Evolutionary conservation across 1,140 invertebrate species (phyloP).

Genomic region (Glossosoma conforme): DNA sequence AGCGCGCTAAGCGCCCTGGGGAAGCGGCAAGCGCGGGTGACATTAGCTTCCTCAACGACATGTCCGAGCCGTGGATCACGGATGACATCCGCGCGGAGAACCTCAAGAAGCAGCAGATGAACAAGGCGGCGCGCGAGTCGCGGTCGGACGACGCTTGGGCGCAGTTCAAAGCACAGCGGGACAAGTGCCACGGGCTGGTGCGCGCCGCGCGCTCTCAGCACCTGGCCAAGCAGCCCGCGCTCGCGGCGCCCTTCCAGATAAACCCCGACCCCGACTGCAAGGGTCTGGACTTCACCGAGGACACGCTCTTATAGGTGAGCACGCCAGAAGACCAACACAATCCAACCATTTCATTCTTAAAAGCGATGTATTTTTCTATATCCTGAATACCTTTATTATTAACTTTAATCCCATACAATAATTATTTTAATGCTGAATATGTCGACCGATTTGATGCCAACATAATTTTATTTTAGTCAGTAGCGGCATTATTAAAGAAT

Average conservation of each 20-base stretch:
- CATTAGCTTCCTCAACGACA: slow-evolving; percentile 33
- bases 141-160: slow-evolving; percentile 38
- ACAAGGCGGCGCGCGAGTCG: slow-evolving; percentile 34
- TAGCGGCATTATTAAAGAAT: too few species aligned
- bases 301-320: slow-evolving; percentile 10
- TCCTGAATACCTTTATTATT: too few species aligned
- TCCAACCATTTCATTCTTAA: too few species aligned
- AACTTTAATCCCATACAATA: too few species aligned
- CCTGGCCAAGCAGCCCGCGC: slow-evolving; percentile 41
- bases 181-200: slow-evolving; percentile 38
- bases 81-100: slow-evolving; percentile 36
- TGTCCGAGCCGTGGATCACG: slow-evolving; percentile 38
- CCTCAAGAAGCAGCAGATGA: slow-evolving; percentile 37
- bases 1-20: not conserved
- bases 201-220: slow-evolving; percentile 35
- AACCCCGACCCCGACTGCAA: slow-evolving; percentile 3
- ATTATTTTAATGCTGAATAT: too few species aligned
- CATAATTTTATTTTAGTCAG: too few species aligned
- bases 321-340: too few species aligned
- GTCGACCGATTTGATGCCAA: too few species aligned
- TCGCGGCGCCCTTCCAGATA: not conserved
- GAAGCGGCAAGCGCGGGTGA: not conserved
- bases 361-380: too few species aligned
- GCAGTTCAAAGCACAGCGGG: slow-evolving; percentile 36
- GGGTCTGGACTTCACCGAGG: slow-evolving; percentile 5